A percentile compares a stretch with the other conserved stretches of the same genome.
These are phyloP conservation scores for Actenoides lindsayi DNA, from an alignment of 2,113 vertebrate species.

Conservation along the genomic window DNA sequence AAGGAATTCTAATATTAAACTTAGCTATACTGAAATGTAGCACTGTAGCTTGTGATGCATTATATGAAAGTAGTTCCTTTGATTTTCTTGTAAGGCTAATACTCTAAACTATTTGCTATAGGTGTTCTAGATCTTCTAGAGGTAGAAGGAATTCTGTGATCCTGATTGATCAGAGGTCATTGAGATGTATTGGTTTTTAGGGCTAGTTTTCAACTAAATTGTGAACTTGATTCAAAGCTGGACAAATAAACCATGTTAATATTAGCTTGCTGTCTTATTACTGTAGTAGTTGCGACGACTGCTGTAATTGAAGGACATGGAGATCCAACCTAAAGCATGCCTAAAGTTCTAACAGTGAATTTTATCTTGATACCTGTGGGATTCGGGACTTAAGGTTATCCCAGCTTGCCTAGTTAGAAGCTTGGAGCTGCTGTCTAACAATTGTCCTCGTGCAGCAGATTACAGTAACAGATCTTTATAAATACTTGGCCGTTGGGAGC, in stretches of 20 bases:
- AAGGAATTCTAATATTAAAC: neutral
- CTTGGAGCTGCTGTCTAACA: neutral
- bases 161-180: neutral
- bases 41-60: neutral
- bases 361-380: neutral
- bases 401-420: neutral
- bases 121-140: neutral
- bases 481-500: neutral
- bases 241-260: neutral
- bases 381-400: neutral
- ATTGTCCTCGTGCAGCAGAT: neutral
- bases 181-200: neutral
- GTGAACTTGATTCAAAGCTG: neutral
- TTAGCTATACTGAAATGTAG: neutral
- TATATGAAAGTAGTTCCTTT: neutral
- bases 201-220: neutral
- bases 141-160: neutral
- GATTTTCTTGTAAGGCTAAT: neutral
- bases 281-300: neutral
- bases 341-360: neutral
- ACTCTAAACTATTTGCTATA: neutral
- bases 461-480: neutral
- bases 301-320: neutral
- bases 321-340: neutral
- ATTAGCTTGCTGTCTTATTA: neutral